Conservation (phyloP, 1,140 invertebrate genomes). For the Camponotus floridanus region DNA sequence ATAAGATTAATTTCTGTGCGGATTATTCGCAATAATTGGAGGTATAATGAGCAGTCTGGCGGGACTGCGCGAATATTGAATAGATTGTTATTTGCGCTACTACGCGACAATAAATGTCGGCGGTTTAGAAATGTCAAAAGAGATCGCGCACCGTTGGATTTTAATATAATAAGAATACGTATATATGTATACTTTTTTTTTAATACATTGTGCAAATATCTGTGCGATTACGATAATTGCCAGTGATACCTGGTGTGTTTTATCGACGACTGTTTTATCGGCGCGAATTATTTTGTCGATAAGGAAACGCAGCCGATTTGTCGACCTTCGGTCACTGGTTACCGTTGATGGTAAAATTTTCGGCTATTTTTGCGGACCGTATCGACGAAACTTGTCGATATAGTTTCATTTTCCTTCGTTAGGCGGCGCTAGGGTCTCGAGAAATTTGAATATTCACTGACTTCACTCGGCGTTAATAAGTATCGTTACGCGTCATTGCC, state of each 20-base stretch:
- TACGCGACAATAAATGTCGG: neutral
- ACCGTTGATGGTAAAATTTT: constrained; percentile 34
- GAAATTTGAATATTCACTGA: neutral
- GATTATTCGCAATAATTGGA: constrained; percentile 74
- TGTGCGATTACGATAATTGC: neutral
- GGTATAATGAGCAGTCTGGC: constrained; percentile 38
- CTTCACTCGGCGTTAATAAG: neutral
- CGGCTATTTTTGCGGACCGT: constrained; percentile 64
- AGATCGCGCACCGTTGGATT: neutral
- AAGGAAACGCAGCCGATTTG: neutral
- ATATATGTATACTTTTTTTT: neutral
- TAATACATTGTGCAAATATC: neutral
- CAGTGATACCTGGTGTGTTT: neutral
- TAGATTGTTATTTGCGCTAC: constrained; percentile 23
- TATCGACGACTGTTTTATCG: constrained; percentile 40
- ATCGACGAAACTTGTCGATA: too few species aligned
- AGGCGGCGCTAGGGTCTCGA: constrained; percentile 67
- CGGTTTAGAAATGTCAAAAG: neutral
- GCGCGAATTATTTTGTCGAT: neutral
- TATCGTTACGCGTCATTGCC: too few species aligned
- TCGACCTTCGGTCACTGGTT: neutral
- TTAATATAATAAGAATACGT: neutral
- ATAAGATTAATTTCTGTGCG: constrained; percentile 75
- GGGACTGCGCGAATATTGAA: constrained; percentile 29
- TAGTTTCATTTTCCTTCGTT: constrained; percentile 22